A percentile compares a stretch with the other conserved stretches of the same genome.
These are phyloP conservation scores for Lydus trimaculatus DNA, from an alignment of 2,888 invertebrate genomes.

Conservation along the genomic window DNA sequence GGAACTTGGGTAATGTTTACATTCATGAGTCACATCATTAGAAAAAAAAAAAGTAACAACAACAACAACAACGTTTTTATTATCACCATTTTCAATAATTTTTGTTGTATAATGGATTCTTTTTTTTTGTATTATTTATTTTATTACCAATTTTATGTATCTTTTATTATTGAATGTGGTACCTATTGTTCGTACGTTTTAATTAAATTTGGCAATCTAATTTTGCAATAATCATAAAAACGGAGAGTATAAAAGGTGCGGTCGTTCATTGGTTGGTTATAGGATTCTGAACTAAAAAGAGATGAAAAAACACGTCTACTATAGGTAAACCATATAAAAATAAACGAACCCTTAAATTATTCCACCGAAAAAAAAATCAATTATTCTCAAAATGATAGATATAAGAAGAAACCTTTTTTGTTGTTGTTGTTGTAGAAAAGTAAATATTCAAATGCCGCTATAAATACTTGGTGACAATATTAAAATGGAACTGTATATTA, in stretches of 20 bases:
- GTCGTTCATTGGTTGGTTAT: slow-evolving; percentile 49
- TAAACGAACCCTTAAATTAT: background rate
- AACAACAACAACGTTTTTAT: background rate
- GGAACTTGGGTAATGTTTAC: background rate
- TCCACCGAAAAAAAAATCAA: background rate
- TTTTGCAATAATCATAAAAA: slow-evolving; percentile 56
- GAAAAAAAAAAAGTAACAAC: background rate
- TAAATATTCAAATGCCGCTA: slow-evolving; percentile 59
- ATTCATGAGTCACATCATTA: background rate
- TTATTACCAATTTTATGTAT: slow-evolving; percentile 39
- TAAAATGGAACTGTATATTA: slow-evolving; percentile 60
- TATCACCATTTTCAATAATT: background rate
- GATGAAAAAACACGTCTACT: slow-evolving; percentile 44
- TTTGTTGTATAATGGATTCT: background rate
- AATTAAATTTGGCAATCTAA: slow-evolving; percentile 60
- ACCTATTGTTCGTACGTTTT: slow-evolving; percentile 38
- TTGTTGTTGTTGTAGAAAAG: slow-evolving; percentile 48
- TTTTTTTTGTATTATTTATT: background rate
- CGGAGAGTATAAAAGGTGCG: slow-evolving; percentile 49
- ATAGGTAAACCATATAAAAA: no score
- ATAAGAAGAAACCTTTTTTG: background rate
- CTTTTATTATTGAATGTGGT: background rate
- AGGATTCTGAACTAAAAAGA: slow-evolving; percentile 38
- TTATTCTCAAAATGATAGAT: no score
- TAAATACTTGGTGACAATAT: slow-evolving; percentile 63